phyloP scores from a whole-genome alignment of 2,113 vertebrate species.

The Canis aureus region DNA sequence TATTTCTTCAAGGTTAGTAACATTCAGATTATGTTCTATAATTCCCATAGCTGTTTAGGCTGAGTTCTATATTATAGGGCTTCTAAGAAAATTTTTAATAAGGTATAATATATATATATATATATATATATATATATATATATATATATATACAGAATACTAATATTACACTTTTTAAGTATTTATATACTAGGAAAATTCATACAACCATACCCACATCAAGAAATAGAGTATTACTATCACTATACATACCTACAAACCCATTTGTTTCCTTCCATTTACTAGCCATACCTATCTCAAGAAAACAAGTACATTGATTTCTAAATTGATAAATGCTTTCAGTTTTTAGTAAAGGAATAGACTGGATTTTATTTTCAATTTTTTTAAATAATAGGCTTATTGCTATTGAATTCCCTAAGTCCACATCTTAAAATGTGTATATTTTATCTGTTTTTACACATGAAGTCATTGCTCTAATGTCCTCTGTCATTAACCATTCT shows the following conservation, averaged over 20 bases:
- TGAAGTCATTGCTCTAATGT: background rate
- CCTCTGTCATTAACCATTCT: too few species aligned
- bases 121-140: background rate
- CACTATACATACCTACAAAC: background rate
- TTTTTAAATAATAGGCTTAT: background rate
- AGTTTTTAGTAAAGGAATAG: background rate
- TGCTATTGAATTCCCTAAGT: background rate
- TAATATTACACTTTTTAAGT: background rate
- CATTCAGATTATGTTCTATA: background rate
- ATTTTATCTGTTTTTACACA: background rate
- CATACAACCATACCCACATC: background rate
- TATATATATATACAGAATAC: background rate
- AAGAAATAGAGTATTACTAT: background rate
- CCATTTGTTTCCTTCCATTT: background rate
- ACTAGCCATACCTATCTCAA: background rate
- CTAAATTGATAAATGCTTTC: background rate
- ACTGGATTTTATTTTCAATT: background rate
- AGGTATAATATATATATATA: background rate
- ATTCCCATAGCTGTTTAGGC: background rate
- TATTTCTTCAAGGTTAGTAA: background rate
- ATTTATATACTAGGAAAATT: background rate
- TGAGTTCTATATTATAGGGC: background rate
- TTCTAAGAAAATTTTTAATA: background rate
- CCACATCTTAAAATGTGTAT: background rate
- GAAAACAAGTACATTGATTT: background rate